A percentile compares a stretch with the other conserved stretches of the same genome.
phyloP scores from a whole-genome alignment of 2,113 vertebrate species.

The Triplophysa rosa region DNA sequence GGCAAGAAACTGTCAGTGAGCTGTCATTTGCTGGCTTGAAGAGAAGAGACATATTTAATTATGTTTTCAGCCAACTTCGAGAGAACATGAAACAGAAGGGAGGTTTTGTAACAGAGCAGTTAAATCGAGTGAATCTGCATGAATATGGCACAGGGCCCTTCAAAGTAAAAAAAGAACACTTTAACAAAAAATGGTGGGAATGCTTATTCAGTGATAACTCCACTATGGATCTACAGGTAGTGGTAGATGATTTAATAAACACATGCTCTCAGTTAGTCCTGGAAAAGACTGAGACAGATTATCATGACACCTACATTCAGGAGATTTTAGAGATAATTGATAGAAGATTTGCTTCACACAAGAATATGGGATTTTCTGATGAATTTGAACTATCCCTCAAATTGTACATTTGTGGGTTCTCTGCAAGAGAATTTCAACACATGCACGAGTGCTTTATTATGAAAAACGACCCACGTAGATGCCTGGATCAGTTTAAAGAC shows the following conservation, averaged over 20 bases:
- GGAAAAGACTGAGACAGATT: conserved; percentile 14
- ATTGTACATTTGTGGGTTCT: conserved; percentile 62
- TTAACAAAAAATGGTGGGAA: accelerated
- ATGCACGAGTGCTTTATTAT: conserved; percentile 60
- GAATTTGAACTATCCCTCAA: conserved; percentile 64
- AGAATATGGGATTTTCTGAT: accelerated
- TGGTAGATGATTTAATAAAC: conserved; percentile 31
- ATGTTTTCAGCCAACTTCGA: background rate
- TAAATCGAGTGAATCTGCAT: accelerated
- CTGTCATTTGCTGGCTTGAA: conserved; percentile 6
- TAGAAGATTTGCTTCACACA: accelerated
- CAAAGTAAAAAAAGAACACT: background rate
- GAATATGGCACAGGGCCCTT: background rate
- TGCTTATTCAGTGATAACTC: accelerated
- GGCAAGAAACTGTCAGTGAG: conserved; percentile 21
- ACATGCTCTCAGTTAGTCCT: accelerated
- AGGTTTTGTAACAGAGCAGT: background rate
- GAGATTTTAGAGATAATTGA: conserved; percentile 63
- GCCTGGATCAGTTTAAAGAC: conserved; percentile 49
- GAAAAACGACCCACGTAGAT: conserved; percentile 56
- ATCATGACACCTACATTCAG: conserved; percentile 58
- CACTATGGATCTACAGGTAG: accelerated
- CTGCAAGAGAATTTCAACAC: conserved; percentile 53
- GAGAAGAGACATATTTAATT: background rate
- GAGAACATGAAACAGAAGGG: conserved; percentile 39